Evolutionary conservation across 2,797 vertebrate species (phyloP), one percentile per base, ranked within the genome.

Genomic region (Dendrocincla fuliginosa): DNA sequence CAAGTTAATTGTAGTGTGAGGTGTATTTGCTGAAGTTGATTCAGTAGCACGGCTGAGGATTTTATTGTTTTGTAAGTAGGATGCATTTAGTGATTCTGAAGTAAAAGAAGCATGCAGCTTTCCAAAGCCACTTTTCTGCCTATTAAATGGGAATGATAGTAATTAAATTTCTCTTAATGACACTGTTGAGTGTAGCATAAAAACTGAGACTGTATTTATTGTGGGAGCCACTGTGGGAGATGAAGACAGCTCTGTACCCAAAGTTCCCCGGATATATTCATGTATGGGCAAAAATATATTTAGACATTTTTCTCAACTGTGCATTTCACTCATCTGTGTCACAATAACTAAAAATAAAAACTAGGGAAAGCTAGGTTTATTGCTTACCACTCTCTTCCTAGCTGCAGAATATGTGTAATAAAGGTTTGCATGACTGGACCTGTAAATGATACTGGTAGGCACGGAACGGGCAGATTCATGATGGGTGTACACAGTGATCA

Each of bases 341-440:
- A 71, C 53, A 75, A 85, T 68, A 77, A 9, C 60, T 92, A 57
- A 93, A 93, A 94, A 90, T 68, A 93, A 93, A 85, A 83, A 22
- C 56, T 16, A 65, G 22, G 42, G 18, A 46, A 93, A 80, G 9
- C 22, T 32, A 65, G 11, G 3, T 44, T 47, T 90, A 57, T 57
- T 86, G 4, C 60, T 78, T 78, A 28, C 24, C 46, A 53, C 27
- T 89, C 3, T 74, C 77, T 74, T 39, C 27, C 15, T 60, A 67
- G 49, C 37, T 64, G 61, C 55, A 79, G 67, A 71, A 20, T 78
- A 52, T 44, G 27, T 85, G 12, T 20, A 50, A 42, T 44, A 49
- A 89, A 69, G 22, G 7, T 67, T 84, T 92, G 30, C 2, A 10
- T 24, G 3, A 50, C n/a, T 25, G 41, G 4, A 76, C 22, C 53